Conservation (phyloP, 2,797 vertebrate species). For the Hephaestus fuliginosus region DNA sequence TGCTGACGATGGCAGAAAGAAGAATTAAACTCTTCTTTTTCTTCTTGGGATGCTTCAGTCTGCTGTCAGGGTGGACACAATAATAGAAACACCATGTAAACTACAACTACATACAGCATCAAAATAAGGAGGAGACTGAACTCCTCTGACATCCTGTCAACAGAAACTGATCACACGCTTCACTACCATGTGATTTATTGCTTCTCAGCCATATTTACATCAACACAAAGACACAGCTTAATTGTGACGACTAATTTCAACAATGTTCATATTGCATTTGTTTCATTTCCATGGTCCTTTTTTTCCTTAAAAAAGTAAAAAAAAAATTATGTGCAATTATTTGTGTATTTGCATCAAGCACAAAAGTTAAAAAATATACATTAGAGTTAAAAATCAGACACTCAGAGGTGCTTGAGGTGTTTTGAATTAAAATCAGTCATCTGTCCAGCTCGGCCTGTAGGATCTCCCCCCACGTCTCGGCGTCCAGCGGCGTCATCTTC, state of each 20-base stretch:
- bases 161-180: background rate
- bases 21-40: no score
- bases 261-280: background rate
- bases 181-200: slow-evolving; percentile 22
- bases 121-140: no score
- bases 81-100: background rate
- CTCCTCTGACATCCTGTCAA: no score
- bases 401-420: slow-evolving; percentile 3
- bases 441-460: slow-evolving; percentile 92
- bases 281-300: background rate
- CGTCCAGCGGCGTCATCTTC: slow-evolving; percentile 89
- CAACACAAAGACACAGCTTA: background rate
- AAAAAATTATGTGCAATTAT: slow-evolving; percentile 41
- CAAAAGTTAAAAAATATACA: slow-evolving; percentile 41
- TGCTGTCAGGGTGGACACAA: no score
- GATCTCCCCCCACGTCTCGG: slow-evolving; percentile 93
- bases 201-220: slow-evolving; percentile 34
- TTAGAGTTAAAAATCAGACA: slow-evolving; percentile 20
- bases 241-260: background rate
- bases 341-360: slow-evolving; percentile 9
- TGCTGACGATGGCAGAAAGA: no score
- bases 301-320: slow-evolving; percentile 16
- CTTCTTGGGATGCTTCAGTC: no score
- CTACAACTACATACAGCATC: background rate
- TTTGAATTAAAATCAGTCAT: slow-evolving; percentile 59